Conservation (phyloP, 2,797 vertebrate genomes). For the Epinephelus awoara region DNA sequence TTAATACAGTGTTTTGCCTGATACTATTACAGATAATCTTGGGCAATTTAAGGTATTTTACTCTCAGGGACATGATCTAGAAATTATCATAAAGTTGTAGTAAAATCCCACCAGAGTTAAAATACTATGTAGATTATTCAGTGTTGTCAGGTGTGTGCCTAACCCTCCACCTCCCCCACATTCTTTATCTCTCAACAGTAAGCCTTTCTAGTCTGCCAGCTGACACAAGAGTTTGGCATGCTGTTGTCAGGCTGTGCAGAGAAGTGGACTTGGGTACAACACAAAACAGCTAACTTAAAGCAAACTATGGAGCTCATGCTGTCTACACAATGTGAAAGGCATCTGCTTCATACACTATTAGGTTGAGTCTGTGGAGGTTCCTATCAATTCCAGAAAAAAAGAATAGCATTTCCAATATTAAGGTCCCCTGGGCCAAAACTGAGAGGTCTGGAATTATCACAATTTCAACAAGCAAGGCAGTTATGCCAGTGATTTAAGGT, state of each 20-base stretch:
- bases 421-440: not conserved
- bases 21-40: constrained; percentile 55
- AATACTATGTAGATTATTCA: constrained; percentile 12
- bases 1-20: constrained; percentile 53
- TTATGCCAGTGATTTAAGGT: not conserved
- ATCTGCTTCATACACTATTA: not conserved
- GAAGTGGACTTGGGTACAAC: not conserved
- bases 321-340: not conserved
- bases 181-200: constrained; percentile 45
- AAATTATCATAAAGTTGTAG: constrained; percentile 43
- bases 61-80: constrained; percentile 47
- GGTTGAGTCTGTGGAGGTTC: not conserved
- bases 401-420: not conserved
- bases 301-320: not conserved
- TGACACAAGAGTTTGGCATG: constrained; percentile 46
- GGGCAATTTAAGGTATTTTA: constrained; percentile 44
- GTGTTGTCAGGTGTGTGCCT: constrained; percentile 10
- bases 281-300: not conserved
- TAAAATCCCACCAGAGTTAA: constrained; percentile 25
- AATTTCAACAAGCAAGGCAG: not conserved
- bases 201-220: constrained; percentile 2
- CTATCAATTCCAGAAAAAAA: not conserved
- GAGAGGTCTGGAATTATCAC: not conserved
- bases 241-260: constrained; percentile 3
- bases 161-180: not conserved